phyloP scores from a whole-genome alignment of 2,113 vertebrate species.

The Notarius lentiginosus region DNA sequence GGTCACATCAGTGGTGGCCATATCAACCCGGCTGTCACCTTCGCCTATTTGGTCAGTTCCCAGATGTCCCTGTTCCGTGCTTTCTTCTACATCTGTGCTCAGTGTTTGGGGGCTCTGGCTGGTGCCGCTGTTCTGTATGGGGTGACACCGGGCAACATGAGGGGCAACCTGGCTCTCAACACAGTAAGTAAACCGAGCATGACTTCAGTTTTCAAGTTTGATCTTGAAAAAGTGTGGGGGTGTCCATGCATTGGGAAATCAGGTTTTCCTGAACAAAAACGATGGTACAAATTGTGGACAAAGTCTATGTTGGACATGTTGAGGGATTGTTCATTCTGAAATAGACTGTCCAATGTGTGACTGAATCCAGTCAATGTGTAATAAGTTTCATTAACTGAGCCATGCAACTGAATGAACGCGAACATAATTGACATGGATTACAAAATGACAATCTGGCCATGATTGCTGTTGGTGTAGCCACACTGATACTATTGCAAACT shows the following conservation, averaged over 20 bases:
- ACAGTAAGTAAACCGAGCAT: constrained; percentile 76
- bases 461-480: neutral
- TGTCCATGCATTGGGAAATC: neutral
- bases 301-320: neutral
- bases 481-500: neutral
- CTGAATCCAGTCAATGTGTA: neutral
- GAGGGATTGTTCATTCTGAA: neutral
- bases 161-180: constrained; percentile 88
- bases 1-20: constrained; percentile 93
- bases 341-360: neutral
- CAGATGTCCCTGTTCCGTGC: constrained; percentile 92
- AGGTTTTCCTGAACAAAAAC: neutral
- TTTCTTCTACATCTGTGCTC: constrained; percentile 87
- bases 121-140: constrained; percentile 90
- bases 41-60: constrained; percentile 88
- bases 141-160: constrained; percentile 82
- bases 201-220: neutral
- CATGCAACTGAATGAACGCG: neutral
- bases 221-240: neutral
- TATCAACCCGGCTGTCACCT: constrained; percentile 91
- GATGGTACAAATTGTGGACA: neutral
- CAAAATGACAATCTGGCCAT: neutral
- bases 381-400: neutral
- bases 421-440: neutral
- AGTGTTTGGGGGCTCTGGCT: constrained; percentile 86